Percentiles rank a stretch among this genome's conserved stretches.
These are phyloP conservation scores for Petromus typicus DNA, from an alignment of 2,113 vertebrate genomes.

Conservation along the genomic window DNA sequence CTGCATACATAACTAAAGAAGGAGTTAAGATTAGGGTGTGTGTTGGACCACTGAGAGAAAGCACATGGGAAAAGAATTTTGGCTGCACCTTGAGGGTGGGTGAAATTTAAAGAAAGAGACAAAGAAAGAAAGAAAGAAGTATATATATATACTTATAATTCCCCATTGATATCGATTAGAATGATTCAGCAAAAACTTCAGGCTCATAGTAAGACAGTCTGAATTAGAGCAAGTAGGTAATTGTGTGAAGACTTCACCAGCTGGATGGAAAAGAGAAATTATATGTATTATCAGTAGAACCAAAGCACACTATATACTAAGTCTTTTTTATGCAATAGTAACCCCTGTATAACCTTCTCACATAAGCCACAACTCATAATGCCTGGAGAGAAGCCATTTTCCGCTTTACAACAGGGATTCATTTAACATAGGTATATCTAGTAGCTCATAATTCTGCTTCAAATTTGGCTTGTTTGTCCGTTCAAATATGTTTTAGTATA, in stretches of 20 bases:
- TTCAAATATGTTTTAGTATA: not conserved
- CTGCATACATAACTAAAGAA: not conserved
- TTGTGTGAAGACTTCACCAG: not conserved
- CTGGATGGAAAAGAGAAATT: not conserved
- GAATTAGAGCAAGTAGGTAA: not conserved
- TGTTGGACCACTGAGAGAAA: not conserved
- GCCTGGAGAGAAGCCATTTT: not conserved
- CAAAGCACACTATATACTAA: not conserved
- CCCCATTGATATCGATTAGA: not conserved
- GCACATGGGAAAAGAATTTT: not conserved
- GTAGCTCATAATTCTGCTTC: not conserved
- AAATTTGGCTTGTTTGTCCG: not conserved
- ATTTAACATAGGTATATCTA: not conserved
- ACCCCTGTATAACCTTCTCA: not conserved
- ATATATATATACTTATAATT: not conserved
- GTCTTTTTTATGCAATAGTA: not conserved
- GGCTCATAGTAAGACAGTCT: not conserved
- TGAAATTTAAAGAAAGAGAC: not conserved
- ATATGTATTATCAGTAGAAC: not conserved
- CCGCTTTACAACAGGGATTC: not conserved
- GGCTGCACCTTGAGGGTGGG: not conserved
- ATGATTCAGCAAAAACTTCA: not conserved
- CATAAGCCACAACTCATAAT: not conserved
- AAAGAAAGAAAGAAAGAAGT: not conserved
- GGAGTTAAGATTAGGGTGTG: not conserved